These are phyloP conservation scores for Aspidiotus rigidus DNA, from an alignment of 2,888 invertebrate genomes.

Conservation along the genomic window DNA sequence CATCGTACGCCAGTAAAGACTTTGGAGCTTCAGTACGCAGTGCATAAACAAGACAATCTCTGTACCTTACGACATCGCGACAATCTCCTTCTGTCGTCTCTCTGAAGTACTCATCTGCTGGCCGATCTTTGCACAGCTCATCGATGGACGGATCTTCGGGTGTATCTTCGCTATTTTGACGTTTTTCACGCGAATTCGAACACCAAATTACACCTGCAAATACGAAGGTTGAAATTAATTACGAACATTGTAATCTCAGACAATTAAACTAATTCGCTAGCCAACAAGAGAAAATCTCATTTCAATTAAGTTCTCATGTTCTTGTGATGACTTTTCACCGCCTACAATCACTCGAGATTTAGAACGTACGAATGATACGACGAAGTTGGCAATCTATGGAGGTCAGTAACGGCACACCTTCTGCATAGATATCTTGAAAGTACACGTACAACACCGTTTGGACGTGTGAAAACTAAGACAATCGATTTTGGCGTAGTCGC, in stretches of 20 bases:
- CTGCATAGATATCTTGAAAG: background rate
- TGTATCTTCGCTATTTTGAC: conserved; percentile 47
- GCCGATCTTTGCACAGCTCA: conserved; percentile 76
- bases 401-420: too few species aligned
- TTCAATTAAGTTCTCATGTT: background rate
- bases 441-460: background rate
- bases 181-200: conserved; percentile 31
- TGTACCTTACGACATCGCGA: conserved; percentile 84
- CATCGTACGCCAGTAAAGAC: too few species aligned
- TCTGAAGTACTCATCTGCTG: conserved; percentile 86
- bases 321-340: too few species aligned
- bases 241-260: too few species aligned
- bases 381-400: too few species aligned
- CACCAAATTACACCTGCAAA: conserved; percentile 30
- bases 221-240: too few species aligned
- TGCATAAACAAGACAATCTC: background rate
- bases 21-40: too few species aligned
- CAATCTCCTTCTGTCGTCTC: conserved; percentile 75
- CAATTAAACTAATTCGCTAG: background rate
- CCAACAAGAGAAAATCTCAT: background rate
- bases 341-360: too few species aligned
- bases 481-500: too few species aligned
- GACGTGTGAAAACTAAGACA: too few species aligned
- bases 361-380: too few species aligned
- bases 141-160: conserved; percentile 60